Percentiles rank a stretch among this genome's conserved stretches.
phyloP scores from a whole-genome alignment of 2,797 vertebrate genomes.

The Thripadectes ignobilis region DNA sequence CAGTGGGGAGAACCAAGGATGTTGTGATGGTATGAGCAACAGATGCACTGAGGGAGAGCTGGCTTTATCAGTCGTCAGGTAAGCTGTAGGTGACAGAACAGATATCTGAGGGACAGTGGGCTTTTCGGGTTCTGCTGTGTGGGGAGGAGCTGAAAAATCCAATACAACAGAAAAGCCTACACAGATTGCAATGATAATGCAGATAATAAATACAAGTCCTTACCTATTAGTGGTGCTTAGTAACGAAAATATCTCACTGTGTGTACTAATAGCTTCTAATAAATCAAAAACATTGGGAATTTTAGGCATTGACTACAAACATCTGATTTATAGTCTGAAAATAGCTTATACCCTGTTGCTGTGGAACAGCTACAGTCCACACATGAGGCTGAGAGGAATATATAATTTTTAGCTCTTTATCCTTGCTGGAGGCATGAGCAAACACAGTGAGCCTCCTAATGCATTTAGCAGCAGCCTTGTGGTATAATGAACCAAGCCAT shows the following conservation, averaged over 20 bases:
- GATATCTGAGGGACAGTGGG: background rate
- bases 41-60: background rate
- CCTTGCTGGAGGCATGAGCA: background rate
- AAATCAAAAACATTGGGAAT: background rate
- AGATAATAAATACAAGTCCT: background rate
- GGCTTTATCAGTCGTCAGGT: background rate
- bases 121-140: background rate
- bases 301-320: background rate
- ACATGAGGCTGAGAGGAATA: background rate
- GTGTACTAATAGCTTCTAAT: background rate
- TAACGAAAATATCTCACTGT: background rate
- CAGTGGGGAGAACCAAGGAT: accelerated
- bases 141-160: background rate
- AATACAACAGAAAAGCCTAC: background rate
- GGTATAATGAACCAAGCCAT: background rate
- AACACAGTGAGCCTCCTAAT: background rate
- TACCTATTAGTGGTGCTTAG: background rate
- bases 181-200: background rate
- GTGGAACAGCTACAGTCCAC: background rate
- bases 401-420: background rate
- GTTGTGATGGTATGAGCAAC: background rate
- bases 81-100: background rate
- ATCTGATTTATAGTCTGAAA: background rate
- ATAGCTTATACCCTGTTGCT: background rate
- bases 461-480: background rate